These are phyloP conservation scores for Mustelus asterias DNA, from an alignment of 2,113 vertebrate genomes.

Conservation along the genomic window DNA sequence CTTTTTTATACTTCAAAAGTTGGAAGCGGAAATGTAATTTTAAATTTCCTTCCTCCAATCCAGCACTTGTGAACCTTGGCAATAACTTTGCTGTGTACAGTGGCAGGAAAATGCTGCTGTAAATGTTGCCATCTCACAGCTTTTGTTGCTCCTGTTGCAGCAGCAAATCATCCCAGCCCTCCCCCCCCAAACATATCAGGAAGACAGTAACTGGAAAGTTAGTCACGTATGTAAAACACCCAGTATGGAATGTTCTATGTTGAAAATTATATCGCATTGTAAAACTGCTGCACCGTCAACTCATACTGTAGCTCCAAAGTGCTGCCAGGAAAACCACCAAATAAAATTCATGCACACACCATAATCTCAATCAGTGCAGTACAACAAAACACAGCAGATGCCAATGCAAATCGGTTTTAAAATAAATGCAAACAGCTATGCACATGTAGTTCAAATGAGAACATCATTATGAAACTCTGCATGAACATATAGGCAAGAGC, in stretches of 20 bases:
- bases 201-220: neutral
- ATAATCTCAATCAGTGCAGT: neutral
- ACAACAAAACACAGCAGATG: neutral
- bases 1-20: neutral
- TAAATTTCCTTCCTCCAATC: slow-evolving; percentile 25
- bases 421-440: neutral
- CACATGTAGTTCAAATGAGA: neutral
- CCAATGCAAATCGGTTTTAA: neutral
- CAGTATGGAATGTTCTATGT: neutral
- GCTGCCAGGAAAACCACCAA: neutral
- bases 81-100: neutral
- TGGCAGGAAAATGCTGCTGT: neutral
- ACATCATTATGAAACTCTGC: neutral
- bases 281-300: neutral
- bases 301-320: neutral
- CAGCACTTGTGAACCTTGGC: slow-evolving; percentile 3
- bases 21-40: slow-evolving; percentile 2
- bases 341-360: neutral
- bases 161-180: neutral
- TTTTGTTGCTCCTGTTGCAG: neutral
- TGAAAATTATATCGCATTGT: neutral
- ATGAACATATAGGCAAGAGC: neutral
- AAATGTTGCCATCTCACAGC: neutral
- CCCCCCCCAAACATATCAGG: neutral
- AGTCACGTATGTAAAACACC: neutral